Evolutionary conservation across 2,113 vertebrate species (phyloP).

Genomic region (Oncorhynchus clarkii): DNA sequence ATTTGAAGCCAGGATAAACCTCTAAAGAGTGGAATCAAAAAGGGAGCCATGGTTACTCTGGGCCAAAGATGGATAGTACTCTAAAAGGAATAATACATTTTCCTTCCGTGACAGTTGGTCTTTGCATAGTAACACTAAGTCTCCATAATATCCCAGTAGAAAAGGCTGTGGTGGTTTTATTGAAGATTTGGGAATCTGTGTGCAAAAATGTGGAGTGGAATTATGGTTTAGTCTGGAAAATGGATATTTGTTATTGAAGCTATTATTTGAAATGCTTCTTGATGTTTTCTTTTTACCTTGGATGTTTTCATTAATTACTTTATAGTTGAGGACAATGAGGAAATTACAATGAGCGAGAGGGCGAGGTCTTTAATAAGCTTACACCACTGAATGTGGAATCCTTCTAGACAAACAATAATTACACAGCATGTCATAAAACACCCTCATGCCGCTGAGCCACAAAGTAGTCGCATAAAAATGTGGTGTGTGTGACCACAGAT

Average conservation of each 20-base stretch:
- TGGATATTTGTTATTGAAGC: background rate
- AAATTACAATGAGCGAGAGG: background rate
- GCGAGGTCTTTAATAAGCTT: background rate
- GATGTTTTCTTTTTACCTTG: background rate
- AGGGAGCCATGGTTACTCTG: background rate
- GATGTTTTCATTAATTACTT: background rate
- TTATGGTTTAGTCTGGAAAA: too few relatives aligned
- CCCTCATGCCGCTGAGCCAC: background rate
- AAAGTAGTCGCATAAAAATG: background rate
- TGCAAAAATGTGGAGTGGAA: background rate
- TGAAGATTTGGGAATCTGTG: background rate
- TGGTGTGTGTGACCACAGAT: too few relatives aligned
- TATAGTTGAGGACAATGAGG: too few relatives aligned
- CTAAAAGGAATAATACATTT: background rate
- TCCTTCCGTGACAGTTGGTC: background rate
- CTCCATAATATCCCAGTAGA: background rate
- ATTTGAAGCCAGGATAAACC: background rate
- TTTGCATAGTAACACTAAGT: conserved; percentile 3
- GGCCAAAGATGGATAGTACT: conserved; percentile 9
- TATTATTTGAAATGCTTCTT: too few relatives aligned
- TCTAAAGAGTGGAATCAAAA: background rate
- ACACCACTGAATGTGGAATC: background rate
- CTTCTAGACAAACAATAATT: background rate
- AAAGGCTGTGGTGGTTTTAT: background rate
- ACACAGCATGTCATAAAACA: background rate